Evolutionary conservation across 2,113 vertebrate genomes (phyloP).

Genomic region (Amazona vittata): DNA sequence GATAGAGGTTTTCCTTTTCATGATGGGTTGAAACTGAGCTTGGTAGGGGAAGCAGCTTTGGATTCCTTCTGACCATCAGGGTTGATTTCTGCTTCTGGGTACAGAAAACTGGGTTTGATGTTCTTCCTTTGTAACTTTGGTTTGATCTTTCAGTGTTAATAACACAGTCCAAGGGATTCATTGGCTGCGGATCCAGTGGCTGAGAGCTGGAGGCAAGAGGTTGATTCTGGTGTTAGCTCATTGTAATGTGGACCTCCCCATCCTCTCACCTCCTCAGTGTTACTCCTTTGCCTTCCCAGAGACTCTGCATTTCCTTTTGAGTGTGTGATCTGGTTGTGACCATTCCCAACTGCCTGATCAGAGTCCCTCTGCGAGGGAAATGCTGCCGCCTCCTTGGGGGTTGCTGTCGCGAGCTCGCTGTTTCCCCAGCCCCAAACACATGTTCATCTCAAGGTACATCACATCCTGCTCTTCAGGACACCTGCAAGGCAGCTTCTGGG

Average conservation of each 20-base stretch:
- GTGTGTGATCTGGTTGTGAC: neutral
- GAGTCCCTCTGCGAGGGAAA: neutral
- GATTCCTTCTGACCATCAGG: neutral
- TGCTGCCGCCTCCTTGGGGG: neutral
- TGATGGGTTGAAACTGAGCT: neutral
- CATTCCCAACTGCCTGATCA: fast-evolving
- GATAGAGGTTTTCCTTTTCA: neutral
- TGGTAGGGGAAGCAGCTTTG: neutral
- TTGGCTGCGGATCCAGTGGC: fast-evolving
- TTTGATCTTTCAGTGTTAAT: neutral
- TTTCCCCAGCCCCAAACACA: neutral
- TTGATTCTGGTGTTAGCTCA: neutral
- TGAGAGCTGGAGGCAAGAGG: neutral
- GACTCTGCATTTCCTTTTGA: neutral
- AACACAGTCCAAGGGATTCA: neutral
- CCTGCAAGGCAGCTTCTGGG: neutral
- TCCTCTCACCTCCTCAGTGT: neutral
- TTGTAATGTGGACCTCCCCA: fast-evolving
- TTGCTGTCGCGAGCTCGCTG: fast-evolving
- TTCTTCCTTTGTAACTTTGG: neutral
- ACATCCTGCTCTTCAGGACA: fast-evolving
- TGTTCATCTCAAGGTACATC: fast-evolving
- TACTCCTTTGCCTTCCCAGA: neutral
- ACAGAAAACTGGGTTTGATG: neutral
- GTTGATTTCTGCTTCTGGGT: neutral